These are phyloP conservation scores for Gobiocypris rarus DNA, from an alignment of 2,113 vertebrate species.

Conservation along the genomic window DNA sequence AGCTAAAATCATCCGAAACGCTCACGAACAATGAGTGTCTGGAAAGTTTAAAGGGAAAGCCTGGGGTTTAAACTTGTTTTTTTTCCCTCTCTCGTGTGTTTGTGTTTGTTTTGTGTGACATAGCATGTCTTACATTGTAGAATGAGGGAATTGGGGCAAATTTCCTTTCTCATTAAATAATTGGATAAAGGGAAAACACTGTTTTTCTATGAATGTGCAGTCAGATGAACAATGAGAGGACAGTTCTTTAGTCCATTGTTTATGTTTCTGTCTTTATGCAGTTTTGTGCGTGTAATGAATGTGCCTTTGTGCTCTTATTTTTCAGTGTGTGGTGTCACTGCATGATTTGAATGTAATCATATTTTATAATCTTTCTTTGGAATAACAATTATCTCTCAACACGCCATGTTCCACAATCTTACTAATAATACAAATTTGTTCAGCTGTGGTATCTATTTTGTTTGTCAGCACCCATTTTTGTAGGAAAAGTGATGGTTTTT, in stretches of 20 bases:
- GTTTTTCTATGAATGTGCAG: slow-evolving; percentile 61
- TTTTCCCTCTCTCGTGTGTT: slow-evolving; percentile 6
- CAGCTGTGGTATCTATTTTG: not conserved
- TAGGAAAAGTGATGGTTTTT: not conserved
- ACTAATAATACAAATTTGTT: slow-evolving; percentile 3
- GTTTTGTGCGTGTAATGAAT: slow-evolving; percentile 42
- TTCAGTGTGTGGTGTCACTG: slow-evolving; percentile 6
- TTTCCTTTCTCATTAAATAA: slow-evolving; percentile 70
- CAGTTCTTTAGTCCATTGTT: slow-evolving; percentile 38
- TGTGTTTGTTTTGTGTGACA: slow-evolving; percentile 49
- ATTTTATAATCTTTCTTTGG: slow-evolving; percentile 45
- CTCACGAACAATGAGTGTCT: slow-evolving; percentile 75
- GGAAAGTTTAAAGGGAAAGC: slow-evolving; percentile 72
- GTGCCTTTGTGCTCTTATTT: slow-evolving; percentile 43
- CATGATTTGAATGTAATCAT: slow-evolving; percentile 44
- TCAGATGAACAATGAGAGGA: slow-evolving; percentile 57
- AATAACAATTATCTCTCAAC: slow-evolving; percentile 40
- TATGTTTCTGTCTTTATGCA: slow-evolving; percentile 39
- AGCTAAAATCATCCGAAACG: slow-evolving; percentile 81
- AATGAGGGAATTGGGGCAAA: slow-evolving; percentile 70
- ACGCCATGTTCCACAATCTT: not conserved
- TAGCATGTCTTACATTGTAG: slow-evolving; percentile 49
- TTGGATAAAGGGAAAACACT: slow-evolving; percentile 62
- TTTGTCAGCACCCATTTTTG: not conserved
- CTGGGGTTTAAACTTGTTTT: slow-evolving; percentile 29